Evolutionary conservation across 2,888 invertebrate genomes (phyloP).

Genomic region (Aphidius colemani): DNA sequence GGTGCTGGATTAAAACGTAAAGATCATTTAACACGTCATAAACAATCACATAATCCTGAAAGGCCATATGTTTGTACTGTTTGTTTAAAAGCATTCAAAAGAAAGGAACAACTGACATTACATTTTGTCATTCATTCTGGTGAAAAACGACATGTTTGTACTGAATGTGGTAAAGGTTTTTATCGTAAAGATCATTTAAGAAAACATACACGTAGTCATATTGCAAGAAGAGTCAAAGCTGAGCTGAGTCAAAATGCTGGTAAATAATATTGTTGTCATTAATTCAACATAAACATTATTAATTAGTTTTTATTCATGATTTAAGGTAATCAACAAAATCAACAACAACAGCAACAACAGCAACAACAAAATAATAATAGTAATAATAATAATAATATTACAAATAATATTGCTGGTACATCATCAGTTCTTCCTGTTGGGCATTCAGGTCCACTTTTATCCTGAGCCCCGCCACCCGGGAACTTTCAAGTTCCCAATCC

Average conservation of each 20-base stretch:
- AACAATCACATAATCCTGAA: constrained; percentile 87
- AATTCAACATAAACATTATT: background rate
- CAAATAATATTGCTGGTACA: constrained; percentile 49
- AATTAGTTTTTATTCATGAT: constrained; percentile 8
- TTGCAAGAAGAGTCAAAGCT: constrained; percentile 82
- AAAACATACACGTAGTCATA: constrained; percentile 84
- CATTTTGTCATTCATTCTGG: constrained; percentile 91
- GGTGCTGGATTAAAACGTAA: constrained; percentile 86
- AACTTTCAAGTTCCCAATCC: constrained; percentile 60
- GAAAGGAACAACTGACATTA: constrained; percentile 85
- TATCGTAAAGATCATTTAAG: constrained; percentile 86
- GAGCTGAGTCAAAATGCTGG: constrained; percentile 75
- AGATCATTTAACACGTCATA: constrained; percentile 84
- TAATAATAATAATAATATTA: constrained; percentile 44
- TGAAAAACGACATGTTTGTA: constrained; percentile 84
- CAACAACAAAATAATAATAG: no score
- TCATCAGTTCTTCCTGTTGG: constrained; percentile 56
- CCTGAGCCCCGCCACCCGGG: constrained; percentile 62
- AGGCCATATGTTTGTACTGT: constrained; percentile 87
- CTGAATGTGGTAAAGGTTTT: constrained; percentile 88
- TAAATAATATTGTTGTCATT: constrained; percentile 35
- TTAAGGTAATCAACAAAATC: constrained; percentile 53
- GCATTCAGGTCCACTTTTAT: constrained; percentile 57
- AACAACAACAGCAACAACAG: constrained; percentile 42
- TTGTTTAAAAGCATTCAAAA: constrained; percentile 85